These are phyloP conservation scores for Galeopsomyia nigrocyanea DNA, from an alignment of 2,888 invertebrate genomes.

Conservation along the genomic window DNA sequence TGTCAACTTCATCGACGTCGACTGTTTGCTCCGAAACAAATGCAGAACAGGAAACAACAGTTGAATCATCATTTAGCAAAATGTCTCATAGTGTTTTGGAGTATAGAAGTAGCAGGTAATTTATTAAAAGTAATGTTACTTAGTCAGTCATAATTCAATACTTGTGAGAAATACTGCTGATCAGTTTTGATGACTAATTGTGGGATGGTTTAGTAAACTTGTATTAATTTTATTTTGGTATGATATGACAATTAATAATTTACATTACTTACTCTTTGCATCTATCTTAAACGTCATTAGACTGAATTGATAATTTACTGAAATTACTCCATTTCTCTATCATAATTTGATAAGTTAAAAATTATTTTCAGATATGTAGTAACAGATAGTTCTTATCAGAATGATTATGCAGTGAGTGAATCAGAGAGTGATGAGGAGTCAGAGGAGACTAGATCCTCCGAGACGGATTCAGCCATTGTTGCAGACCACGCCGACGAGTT, in stretches of 20 bases:
- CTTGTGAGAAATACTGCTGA: background rate
- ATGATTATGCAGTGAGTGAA: conserved; percentile 68
- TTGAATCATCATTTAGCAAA: conserved; percentile 60
- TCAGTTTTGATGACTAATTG: background rate
- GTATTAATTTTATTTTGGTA: background rate
- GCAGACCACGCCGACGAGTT: conserved; percentile 55
- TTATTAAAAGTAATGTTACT: background rate
- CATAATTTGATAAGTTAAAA: background rate
- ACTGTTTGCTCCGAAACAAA: conserved; percentile 54
- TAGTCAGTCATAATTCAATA: background rate
- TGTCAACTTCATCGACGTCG: conserved; percentile 60
- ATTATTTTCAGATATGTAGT: conserved; percentile 57
- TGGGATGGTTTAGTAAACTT: background rate
- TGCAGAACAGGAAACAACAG: conserved; percentile 57
- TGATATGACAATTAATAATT: background rate
- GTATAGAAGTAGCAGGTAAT: conserved; percentile 64
- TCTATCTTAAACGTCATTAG: conserved; percentile 7
- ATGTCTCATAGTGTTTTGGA: conserved; percentile 65
- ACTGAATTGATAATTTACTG: conserved; percentile 6
- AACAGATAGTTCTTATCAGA: conserved; percentile 59
- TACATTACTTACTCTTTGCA: background rate
- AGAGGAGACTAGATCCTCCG: conserved; percentile 62
- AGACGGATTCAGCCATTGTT: conserved; percentile 58
- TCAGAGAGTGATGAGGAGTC: conserved; percentile 71
- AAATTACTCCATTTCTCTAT: conserved; percentile 11